Evolutionary conservation across 64 coral and sea anemone genomes (phyloP).

Genomic region (Stichodactyla mertensii): DNA sequence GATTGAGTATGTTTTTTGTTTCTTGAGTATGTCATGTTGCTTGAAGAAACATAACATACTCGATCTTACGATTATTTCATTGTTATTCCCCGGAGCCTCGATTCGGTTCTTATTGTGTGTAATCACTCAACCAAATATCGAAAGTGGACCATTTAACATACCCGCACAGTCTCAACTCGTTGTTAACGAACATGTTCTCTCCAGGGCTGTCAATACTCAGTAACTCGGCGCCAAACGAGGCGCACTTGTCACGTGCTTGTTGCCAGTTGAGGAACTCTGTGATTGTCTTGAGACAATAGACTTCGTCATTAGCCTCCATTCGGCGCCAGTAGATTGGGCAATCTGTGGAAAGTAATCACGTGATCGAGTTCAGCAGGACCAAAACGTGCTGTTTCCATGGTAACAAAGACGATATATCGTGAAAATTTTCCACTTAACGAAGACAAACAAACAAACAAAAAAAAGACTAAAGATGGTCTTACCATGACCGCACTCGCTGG

Average conservation of each 20-base stretch:
- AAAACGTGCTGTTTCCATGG: not conserved
- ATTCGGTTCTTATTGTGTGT: too few species aligned
- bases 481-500: too few species aligned
- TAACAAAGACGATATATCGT: not conserved
- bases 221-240: conserved; percentile 66
- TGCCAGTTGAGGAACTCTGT: conserved; percentile 67
- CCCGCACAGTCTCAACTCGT: conserved; percentile 59
- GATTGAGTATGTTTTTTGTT: too few species aligned
- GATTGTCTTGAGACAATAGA: conserved; percentile 64
- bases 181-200: conserved; percentile 69
- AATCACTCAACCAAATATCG: too few species aligned
- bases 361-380: not conserved
- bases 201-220: conserved; percentile 48
- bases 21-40: too few species aligned
- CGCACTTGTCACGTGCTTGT: conserved; percentile 71
- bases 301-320: conserved; percentile 58
- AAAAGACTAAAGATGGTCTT: not conserved
- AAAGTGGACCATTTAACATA: too few species aligned
- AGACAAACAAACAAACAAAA: not conserved
- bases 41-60: too few species aligned
- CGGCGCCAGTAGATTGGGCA: conserved; percentile 83
- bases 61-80: too few species aligned
- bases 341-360: conserved; percentile 22
- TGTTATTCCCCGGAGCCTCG: too few species aligned
- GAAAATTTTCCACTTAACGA: not conserved